Evolutionary conservation across 2,797 vertebrate species (phyloP).

Genomic region (Meda fulgida): DNA sequence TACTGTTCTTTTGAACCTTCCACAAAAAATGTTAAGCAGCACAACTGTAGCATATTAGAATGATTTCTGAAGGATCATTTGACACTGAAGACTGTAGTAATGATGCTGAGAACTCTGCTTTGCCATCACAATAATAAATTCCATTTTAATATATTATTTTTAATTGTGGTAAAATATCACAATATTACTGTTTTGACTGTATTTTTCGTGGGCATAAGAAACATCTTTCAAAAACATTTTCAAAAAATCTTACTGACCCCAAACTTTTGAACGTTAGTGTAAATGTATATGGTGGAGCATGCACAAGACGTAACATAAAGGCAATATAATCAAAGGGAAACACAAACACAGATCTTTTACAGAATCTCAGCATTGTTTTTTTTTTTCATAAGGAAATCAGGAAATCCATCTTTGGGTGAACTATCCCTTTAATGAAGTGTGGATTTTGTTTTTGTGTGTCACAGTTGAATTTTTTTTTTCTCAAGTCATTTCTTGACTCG

Average conservation of each 20-base stretch:
- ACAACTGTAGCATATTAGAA: not conserved
- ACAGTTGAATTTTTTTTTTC: not conserved
- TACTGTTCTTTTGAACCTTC: not conserved
- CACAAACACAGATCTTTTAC: not conserved
- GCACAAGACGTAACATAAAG: not conserved
- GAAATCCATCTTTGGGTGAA: not conserved
- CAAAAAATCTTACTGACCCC: not conserved
- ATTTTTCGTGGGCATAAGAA: not conserved
- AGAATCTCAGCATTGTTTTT: not conserved
- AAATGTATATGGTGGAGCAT: not conserved
- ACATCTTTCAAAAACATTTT: not conserved
- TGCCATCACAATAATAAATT: not conserved
- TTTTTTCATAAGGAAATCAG: not conserved
- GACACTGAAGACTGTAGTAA: not conserved
- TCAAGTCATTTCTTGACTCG: not conserved
- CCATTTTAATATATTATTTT: not conserved
- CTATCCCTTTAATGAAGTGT: not conserved
- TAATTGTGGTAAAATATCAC: not conserved
- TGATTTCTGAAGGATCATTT: not conserved
- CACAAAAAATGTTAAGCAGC: not conserved
- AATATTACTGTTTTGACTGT: not conserved
- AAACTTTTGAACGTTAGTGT: not conserved
- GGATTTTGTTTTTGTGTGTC: not conserved
- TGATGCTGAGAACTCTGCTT: not conserved
- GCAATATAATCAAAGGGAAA: not conserved